Conservation (phyloP, 2,888 invertebrate species). For the Lasioglossum oenotherae region DNA sequence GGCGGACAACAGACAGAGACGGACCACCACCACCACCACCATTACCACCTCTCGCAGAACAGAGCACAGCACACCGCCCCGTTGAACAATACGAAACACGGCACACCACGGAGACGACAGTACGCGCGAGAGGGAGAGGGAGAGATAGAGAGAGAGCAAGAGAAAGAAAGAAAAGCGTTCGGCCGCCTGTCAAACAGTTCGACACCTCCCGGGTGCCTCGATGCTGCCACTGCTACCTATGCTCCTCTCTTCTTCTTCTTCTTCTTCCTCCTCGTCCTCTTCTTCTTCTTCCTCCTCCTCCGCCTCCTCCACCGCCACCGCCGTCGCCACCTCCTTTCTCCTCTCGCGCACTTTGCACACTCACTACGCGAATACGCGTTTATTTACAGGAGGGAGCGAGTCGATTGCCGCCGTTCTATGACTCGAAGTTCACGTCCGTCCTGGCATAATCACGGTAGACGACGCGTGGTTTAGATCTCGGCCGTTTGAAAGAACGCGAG, state of each 20-base stretch:
- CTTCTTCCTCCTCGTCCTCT: constrained; percentile 40
- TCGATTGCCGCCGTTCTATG: constrained; percentile 52
- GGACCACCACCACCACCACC: not conserved
- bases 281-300: constrained; percentile 34
- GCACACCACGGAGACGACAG: constrained; percentile 85
- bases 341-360: constrained; percentile 70
- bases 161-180: constrained; percentile 56
- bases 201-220: constrained; percentile 64
- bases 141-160: constrained; percentile 46
- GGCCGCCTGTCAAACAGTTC: constrained; percentile 68
- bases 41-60: constrained; percentile 31
- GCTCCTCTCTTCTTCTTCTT: constrained; percentile 55
- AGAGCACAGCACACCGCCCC: constrained; percentile 37
- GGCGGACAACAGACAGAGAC: constrained; percentile 1
- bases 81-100: constrained; percentile 65
- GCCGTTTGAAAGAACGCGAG: constrained; percentile 49
- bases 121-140: constrained; percentile 22
- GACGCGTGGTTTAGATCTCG: constrained; percentile 37
- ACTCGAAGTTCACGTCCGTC: constrained; percentile 59
- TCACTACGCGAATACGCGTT: constrained; percentile 65
- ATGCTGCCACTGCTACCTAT: constrained; percentile 60
- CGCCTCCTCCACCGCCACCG: constrained; percentile 26
- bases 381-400: constrained; percentile 68
- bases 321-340: constrained; percentile 50
- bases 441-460: constrained; percentile 58